Conservation (phyloP, 2,113 vertebrate genomes). For the Xiphophorus hellerii region DNA sequence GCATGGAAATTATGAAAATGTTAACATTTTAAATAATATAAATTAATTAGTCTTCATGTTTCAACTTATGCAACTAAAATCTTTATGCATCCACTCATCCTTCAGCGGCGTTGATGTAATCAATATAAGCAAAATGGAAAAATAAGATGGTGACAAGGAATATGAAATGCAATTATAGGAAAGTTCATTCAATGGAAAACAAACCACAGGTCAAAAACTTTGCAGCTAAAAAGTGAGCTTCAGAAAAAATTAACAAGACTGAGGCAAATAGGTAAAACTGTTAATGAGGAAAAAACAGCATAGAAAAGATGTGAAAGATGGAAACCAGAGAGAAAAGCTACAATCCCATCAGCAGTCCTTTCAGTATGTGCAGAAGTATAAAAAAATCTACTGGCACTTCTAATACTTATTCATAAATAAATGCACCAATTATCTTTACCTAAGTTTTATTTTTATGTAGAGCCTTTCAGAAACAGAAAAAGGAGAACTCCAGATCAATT, state of each 20-base stretch:
- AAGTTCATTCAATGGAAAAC: neutral
- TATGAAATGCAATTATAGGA: neutral
- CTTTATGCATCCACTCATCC: no score
- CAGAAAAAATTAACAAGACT: slow-evolving; percentile 33
- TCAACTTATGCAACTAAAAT: no score
- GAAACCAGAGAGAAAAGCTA: slow-evolving; percentile 5
- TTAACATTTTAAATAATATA: no score
- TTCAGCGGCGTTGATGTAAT: no score
- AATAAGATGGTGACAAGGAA: neutral
- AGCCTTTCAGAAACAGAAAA: no score
- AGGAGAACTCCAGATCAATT: no score
- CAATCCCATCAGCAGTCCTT: neutral
- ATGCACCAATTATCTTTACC: no score
- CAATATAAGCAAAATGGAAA: no score
- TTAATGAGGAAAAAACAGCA: slow-evolving; percentile 14
- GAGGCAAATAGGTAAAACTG: slow-evolving; percentile 4
- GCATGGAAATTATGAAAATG: no score
- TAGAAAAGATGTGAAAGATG: slow-evolving; percentile 15
- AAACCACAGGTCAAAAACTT: neutral
- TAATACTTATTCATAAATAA: no score
- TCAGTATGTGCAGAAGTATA: slow-evolving; percentile 6
- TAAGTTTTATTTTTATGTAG: no score
- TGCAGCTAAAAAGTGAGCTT: neutral
- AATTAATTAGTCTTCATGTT: no score
- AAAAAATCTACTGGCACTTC: neutral